phyloP scores from a whole-genome alignment of 2,113 vertebrate genomes.

The Anolis carolinensis region DNA sequence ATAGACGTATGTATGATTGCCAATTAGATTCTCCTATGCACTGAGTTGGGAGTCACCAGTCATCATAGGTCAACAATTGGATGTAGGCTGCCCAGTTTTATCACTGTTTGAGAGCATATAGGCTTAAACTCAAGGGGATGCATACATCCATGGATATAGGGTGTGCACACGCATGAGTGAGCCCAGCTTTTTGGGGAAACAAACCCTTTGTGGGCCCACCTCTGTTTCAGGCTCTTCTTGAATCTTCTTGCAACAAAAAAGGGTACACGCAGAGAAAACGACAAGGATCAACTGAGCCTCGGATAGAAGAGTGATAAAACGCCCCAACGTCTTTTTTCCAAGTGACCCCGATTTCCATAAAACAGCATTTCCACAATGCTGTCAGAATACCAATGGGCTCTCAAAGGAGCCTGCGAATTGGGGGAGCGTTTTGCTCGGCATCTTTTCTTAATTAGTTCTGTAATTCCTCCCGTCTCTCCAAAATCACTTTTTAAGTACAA shows the following conservation, averaged over 20 bases:
- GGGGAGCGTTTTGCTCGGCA: neutral
- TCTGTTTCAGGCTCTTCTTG: neutral
- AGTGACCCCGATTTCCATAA: slow-evolving; percentile 33
- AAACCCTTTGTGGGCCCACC: neutral
- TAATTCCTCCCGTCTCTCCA: neutral
- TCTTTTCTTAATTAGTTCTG: neutral
- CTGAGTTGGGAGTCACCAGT: too few species aligned
- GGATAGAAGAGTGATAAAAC: neutral
- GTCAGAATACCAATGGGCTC: neutral
- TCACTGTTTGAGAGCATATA: neutral
- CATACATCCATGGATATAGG: neutral
- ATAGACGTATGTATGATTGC: too few species aligned
- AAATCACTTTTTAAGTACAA: neutral
- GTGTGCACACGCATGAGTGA: neutral
- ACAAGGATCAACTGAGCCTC: neutral
- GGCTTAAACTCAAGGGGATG: too few species aligned
- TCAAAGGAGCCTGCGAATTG: neutral
- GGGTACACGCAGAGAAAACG: neutral
- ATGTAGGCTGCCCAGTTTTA: too few species aligned
- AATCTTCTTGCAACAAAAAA: neutral
- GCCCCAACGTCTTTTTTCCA: neutral
- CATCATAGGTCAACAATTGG: too few species aligned
- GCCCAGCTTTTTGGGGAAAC: neutral
- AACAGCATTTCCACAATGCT: neutral
- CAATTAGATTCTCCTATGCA: too few species aligned